Evolutionary conservation across 1,140 invertebrate species (phyloP), one percentile per base, ranked within the genome.

Genomic region (Medauroidea extradentata): DNA sequence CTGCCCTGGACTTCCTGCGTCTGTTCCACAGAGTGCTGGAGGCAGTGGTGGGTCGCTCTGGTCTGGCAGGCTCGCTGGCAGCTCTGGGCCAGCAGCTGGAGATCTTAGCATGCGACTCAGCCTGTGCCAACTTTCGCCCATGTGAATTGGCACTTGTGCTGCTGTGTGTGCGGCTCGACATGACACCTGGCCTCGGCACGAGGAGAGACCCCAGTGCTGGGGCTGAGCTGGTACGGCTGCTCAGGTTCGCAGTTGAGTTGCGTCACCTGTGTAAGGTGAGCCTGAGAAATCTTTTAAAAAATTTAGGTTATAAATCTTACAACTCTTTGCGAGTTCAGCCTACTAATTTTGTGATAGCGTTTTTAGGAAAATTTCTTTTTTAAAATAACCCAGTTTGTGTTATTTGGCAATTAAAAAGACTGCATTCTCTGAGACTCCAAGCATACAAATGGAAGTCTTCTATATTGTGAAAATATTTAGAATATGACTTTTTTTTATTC

Each of bases 61-160:
- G 74, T 44, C 64, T 79, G 42, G 69, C 73, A 50, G 75, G 78
- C 53, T 3, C 43, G 23, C 67, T 78, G 57, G 63, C 54, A 18
- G 38, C 56, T 14, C 34, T 49, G 18, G 48, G 58, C 67, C 82
- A 85, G 63, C 77, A 83, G 48, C 69, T 89, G 63, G 87, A 89
- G 77, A 87, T 88, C 63, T 76, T 87, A 41, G 78, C 79, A 25
- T 90, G 88, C 65, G 84, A 89, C 69, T 83, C 85, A 0, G 78
- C 79, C 59, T 87, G 86, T 60, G 82, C 83, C 21, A 86, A 83
- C 65, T 79, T 85, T 24, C 76, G 85, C 18, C 76, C 83, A 55
- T 83, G 83, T 23, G 85, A 87, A 53, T 70, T 89, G 57, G 87
- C 87, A n/a, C 74, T 90, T 18, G 85, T 86, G 48, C 71, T 89